Evolutionary conservation across 2,888 invertebrate species (phyloP).

Genomic region (Diaprepes abbreviatus): DNA sequence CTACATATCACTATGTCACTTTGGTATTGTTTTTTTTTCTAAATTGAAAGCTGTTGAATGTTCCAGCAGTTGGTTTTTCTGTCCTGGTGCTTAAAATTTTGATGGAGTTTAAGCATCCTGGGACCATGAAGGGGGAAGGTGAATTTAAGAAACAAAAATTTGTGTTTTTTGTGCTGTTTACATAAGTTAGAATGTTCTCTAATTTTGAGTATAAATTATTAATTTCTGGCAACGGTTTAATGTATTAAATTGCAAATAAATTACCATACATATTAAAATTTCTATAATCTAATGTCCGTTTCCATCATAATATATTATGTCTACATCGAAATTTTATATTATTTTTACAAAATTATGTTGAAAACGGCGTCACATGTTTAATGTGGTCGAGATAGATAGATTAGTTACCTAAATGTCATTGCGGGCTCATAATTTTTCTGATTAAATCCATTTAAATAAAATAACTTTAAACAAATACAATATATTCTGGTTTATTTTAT

Average conservation of each 20-base stretch:
- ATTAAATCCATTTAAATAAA: slow-evolving; percentile 41
- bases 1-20: too few relatives aligned
- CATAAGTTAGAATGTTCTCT: too few relatives aligned
- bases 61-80: too few relatives aligned
- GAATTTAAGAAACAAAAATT: too few relatives aligned
- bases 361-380: slow-evolving; percentile 20
- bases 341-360: slow-evolving; percentile 15
- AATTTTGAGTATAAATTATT: too few relatives aligned
- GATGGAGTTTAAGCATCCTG: too few relatives aligned
- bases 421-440: slow-evolving; percentile 32
- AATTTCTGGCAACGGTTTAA: too few relatives aligned
- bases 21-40: too few relatives aligned
- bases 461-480: slow-evolving; percentile 32
- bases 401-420: slow-evolving; percentile 21
- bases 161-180: too few relatives aligned
- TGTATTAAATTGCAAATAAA: neutral
- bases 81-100: too few relatives aligned
- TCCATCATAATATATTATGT: slow-evolving; percentile 9
- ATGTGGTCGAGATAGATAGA: slow-evolving; percentile 20
- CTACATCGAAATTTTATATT: neutral
- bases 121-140: too few relatives aligned
- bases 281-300: neutral
- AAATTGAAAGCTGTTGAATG: too few relatives aligned
- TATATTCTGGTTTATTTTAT: slow-evolving; percentile 42
- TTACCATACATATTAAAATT: slow-evolving; percentile 1